Evolutionary conservation across 2,797 vertebrate species (phyloP).

Genomic region (Peromyscus attwateri): DNA sequence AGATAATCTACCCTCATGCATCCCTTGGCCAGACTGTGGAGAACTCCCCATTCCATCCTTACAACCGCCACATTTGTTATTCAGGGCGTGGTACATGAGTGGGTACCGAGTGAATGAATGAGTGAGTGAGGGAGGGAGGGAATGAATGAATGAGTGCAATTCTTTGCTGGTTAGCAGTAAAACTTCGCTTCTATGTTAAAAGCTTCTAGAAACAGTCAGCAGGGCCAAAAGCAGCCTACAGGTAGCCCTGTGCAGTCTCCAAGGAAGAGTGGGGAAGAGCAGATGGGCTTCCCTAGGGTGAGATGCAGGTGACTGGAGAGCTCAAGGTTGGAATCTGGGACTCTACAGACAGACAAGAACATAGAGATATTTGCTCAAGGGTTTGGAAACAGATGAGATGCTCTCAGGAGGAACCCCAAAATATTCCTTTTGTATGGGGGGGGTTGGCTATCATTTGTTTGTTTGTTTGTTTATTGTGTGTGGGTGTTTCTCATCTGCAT

Average conservation of each 20-base stretch:
- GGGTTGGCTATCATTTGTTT: not conserved
- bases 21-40: not conserved
- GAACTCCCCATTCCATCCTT: too few species aligned
- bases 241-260: not conserved
- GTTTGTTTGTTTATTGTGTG: not conserved
- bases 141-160: not conserved
- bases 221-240: not conserved
- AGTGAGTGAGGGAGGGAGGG: not conserved
- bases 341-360: not conserved
- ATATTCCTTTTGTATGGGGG: not conserved
- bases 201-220: not conserved
- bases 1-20: fast-evolving
- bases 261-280: not conserved
- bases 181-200: not conserved
- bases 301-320: not conserved
- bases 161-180: not conserved
- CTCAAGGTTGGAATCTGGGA: not conserved
- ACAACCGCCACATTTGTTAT: not conserved
- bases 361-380: not conserved
- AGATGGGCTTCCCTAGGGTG: too few species aligned
- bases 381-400: not conserved
- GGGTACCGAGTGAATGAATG: not conserved
- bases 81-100: not conserved
- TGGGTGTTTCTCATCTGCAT: not conserved
- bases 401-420: not conserved